phyloP scores from a whole-genome alignment of 2,113 vertebrate species.

The Hemiprocne comata region DNA sequence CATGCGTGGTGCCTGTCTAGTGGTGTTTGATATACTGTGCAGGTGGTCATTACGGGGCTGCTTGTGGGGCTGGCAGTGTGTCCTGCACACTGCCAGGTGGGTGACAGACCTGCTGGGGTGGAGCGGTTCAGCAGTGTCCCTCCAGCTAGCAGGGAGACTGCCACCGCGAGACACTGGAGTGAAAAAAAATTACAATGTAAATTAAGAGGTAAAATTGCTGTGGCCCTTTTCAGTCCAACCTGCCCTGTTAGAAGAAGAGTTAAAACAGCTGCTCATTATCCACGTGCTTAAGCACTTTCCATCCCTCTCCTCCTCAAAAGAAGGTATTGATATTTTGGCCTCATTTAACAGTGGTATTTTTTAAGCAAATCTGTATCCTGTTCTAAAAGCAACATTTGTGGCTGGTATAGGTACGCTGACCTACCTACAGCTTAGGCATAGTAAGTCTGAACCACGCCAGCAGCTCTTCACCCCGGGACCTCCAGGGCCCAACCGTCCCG shows the following conservation, averaged over 20 bases:
- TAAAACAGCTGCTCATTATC: background rate
- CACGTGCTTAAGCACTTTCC: rapidly evolving
- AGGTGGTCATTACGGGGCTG: background rate
- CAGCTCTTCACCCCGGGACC: background rate
- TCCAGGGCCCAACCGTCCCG: background rate
- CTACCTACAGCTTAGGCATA: background rate
- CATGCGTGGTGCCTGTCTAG: rapidly evolving
- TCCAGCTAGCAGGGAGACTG: background rate
- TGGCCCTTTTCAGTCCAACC: background rate
- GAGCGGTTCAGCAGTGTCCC: background rate
- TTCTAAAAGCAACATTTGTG: too few species aligned
- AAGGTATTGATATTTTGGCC: background rate
- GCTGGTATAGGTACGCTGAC: too few species aligned
- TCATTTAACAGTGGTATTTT: background rate
- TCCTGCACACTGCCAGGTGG: background rate
- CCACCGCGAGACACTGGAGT: rapidly evolving
- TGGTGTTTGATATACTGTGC: background rate
- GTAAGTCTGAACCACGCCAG: background rate
- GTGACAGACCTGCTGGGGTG: background rate
- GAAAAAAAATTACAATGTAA: too few species aligned
- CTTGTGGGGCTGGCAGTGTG: background rate
- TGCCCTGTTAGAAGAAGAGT: background rate
- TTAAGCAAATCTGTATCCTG: background rate
- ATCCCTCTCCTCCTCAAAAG: rapidly evolving
- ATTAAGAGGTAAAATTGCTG: too few species aligned